Evolutionary conservation across 2,888 invertebrate genomes (phyloP), one percentile per base, ranked within the genome.

Genomic region (Slavum lentiscoides): DNA sequence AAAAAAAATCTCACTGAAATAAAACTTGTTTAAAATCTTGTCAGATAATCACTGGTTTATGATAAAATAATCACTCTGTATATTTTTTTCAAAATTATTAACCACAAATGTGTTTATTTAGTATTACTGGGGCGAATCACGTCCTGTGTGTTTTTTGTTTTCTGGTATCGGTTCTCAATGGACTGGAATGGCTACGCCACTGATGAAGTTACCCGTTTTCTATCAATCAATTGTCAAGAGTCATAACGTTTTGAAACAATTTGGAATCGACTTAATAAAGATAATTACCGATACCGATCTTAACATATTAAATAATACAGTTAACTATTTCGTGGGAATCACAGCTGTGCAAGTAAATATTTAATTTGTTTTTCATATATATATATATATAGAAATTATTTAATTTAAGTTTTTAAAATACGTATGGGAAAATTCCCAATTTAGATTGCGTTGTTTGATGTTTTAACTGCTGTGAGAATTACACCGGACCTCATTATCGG

Each of bases 81-180:
- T 49, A 49, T 49, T 49, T 13, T 49, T 49, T 49, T 13, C 49
- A 13, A 13, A 13, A 49, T 15, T 9, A 49, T 49, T 49, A 49
- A 49, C 15, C n/a, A n/a, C 17, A 30, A 37, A 17, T 39, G 8
- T 37, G 39, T 69, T 74, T 59, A 76, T 90, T 39, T 88, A 90
- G 84, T 90, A 91, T 86, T 90, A 89, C 85, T 88, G 90, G 0
- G 92, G 91, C 0, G 87, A 89, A 0, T 89, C 89, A 75, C 89
- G 92, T 0, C 94, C 95, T 2, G 88, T 96, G 1, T 95, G 95
- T 91, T 96, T 93, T 87, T 91, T 96, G 64, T 97, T 95, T 88
- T 94, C 96, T 75, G 96, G 96, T 55, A 94, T 97, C 94, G 94
- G 95, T 1, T 92, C 93, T 0, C 94, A 95, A 85, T 96, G 95